Base-by-base conservation (phyloP, 2,113 vertebrate genomes). In the Neoarius graeffei region DNA sequence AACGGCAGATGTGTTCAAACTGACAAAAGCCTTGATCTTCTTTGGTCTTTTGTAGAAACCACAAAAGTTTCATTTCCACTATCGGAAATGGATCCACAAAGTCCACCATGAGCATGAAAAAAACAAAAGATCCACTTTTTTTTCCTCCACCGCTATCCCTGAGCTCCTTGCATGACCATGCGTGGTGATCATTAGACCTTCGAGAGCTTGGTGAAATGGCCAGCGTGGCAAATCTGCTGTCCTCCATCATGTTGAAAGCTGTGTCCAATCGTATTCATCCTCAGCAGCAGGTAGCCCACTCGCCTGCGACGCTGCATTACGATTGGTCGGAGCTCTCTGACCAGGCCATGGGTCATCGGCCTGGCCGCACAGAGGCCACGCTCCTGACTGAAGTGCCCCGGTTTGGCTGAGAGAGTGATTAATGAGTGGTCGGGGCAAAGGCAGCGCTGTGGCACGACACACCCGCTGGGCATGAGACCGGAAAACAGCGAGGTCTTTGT, bases 221-320 rank as follows among this genome's bases (percentile, higher is more conserved):
- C 95, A 95, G 95, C 94, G 93, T 96, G 92, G 94, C 94, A 81
- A 96, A 96, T 95, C 90, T 89, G 83, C 90, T 86, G 92, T 94
- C 95, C 95, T 98, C 95, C 97, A 97, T 97, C 96, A 95, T 95
- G 93, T 93, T 94, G 93, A 97, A 95, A 94, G 95, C 96, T 97
- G 97, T 97, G 96, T 97, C 97, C 89, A 93, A 97, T 96, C 89
- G 95, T 95, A 95, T 99, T 99, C 94, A 97, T 96, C 86, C 84
- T 85, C 93, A 98, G 95, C 98, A 99, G 97, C 98, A 98, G 97
- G 98, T 98, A 97, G 96, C 96, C 94, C 91, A 93, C 94, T 96
- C 94, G 95, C 95, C 85, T 64, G 94, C 95, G 95, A 93, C 94
- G 89, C 89, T 88, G 92, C 92, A 81, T 93, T 93, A 93, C 95